Evolutionary conservation across 2,113 vertebrate genomes (phyloP).

Genomic region (Dipodomys ordii): DNA sequence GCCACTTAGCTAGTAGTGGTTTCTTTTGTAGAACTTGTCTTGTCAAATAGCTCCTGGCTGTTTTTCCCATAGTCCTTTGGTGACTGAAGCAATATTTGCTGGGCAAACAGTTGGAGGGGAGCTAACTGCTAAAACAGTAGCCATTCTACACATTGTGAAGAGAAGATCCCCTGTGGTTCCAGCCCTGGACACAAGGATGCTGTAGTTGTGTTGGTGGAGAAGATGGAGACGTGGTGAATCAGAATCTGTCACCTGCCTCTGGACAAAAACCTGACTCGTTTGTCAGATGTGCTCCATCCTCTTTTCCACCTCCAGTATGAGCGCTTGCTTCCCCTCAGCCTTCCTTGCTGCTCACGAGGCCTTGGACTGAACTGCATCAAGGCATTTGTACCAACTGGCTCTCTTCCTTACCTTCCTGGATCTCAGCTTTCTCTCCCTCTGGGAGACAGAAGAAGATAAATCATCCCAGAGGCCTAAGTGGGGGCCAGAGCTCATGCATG

Average conservation of each 20-base stretch:
- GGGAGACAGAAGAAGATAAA: background rate
- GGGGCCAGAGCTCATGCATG: background rate
- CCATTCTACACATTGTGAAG: background rate
- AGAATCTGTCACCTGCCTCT: background rate
- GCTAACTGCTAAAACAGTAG: slow-evolving; percentile 27
- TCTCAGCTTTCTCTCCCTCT: background rate
- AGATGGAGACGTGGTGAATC: background rate
- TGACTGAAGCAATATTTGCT: slow-evolving; percentile 43
- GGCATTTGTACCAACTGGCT: background rate
- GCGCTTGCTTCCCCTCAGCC: background rate
- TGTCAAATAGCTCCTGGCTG: background rate
- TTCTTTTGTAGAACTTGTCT: background rate
- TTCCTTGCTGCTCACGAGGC: background rate
- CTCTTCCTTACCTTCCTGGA: background rate
- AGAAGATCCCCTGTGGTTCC: background rate
- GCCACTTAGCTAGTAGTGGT: background rate
- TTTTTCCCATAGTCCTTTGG: background rate
- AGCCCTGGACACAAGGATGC: background rate
- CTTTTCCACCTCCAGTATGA: background rate
- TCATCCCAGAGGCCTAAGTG: background rate
- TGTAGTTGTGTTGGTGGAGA: background rate
- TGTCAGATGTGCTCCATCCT: background rate
- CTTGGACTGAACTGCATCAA: background rate
- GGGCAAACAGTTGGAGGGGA: slow-evolving; percentile 8
- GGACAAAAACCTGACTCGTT: background rate